Conservation (phyloP, 2,888 invertebrate genomes). For the Iphiclides podalirius region DNA sequence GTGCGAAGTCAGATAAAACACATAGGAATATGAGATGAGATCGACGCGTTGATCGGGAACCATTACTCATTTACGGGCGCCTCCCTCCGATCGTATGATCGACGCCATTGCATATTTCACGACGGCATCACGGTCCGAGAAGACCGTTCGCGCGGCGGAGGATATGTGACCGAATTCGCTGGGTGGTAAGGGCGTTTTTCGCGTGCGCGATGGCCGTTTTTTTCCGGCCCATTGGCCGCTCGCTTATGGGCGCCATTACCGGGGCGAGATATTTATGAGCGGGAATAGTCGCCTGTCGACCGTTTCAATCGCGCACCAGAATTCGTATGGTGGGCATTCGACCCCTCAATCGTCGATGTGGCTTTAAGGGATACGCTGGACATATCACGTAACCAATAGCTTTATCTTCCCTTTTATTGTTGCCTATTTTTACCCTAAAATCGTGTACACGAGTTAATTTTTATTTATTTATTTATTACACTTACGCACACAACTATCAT, state of each 20-base stretch:
- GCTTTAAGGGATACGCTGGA: neutral
- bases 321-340: neutral
- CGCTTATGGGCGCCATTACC: constrained; percentile 71
- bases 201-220: constrained; percentile 57
- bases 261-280: constrained; percentile 61
- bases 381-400: neutral
- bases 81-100: constrained; percentile 44
- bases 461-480: too few relatives aligned
- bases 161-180: constrained; percentile 30
- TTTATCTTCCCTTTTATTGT: neutral
- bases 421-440: neutral
- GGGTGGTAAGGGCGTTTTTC: constrained; percentile 34
- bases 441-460: too few relatives aligned
- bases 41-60: constrained; percentile 39
- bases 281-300: constrained; percentile 52
- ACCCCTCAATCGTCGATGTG: neutral
- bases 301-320: constrained; percentile 59
- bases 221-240: constrained; percentile 65
- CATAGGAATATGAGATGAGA: constrained; percentile 47
- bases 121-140: constrained; percentile 37
- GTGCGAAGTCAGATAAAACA: constrained; percentile 49
- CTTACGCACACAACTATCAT: too few relatives aligned
- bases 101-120: constrained; percentile 60
- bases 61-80: constrained; percentile 46
- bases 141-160: constrained; percentile 40